A percentile compares a stretch with the other conserved stretches of the same genome.
phyloP scores from a whole-genome alignment of 2,113 vertebrate species.

The Oreochromis aureus region DNA sequence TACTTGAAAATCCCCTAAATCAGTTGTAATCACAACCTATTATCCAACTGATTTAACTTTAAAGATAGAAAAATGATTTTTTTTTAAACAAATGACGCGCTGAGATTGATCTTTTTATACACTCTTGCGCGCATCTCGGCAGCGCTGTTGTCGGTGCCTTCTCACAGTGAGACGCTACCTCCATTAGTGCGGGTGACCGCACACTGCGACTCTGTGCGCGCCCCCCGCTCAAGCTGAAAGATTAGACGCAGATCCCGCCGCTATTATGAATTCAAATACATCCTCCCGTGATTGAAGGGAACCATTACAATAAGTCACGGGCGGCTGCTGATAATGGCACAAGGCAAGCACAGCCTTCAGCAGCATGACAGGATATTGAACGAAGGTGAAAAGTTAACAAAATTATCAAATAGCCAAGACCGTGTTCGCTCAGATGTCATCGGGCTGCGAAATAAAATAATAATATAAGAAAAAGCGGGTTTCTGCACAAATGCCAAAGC shows the following conservation, averaged over 20 bases:
- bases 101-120: not conserved
- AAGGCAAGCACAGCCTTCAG: constrained; percentile 41
- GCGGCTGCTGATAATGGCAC: constrained; percentile 59
- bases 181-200: constrained; percentile 52
- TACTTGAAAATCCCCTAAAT: not conserved
- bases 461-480: not conserved
- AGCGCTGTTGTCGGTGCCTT: constrained; percentile 23
- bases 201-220: constrained; percentile 22
- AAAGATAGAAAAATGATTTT: not conserved
- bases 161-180: constrained; percentile 41
- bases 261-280: constrained; percentile 66
- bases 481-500: not conserved
- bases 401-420: constrained; percentile 49
- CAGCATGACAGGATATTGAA: constrained; percentile 56
- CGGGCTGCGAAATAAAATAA: not conserved
- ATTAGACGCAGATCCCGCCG: constrained; percentile 61
- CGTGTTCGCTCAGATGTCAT: constrained; percentile 23
- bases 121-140: not conserved
- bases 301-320: constrained; percentile 66
- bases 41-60: constrained; percentile 10
- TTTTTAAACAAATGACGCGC: not conserved
- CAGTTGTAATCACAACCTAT: not conserved
- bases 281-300: constrained; percentile 68
- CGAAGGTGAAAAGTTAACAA: constrained; percentile 67
- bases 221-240: constrained; percentile 36